Conservation (phyloP, 2,113 vertebrate genomes). For the Argyrosomus japonicus region DNA sequence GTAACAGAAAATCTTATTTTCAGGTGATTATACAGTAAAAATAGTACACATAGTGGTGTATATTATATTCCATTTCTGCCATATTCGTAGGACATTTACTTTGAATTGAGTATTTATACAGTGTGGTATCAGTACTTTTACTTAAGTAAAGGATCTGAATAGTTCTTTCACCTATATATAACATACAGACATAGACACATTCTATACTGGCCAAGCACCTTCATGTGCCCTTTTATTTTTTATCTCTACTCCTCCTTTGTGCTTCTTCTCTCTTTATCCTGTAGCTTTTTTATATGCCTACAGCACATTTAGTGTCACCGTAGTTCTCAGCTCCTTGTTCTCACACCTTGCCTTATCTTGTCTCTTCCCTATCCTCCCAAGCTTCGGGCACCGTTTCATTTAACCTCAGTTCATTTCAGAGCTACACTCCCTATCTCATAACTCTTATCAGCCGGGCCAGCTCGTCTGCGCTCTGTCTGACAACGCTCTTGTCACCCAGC, state of each 20-base stretch:
- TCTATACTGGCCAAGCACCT: not conserved
- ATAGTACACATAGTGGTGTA: too few relatives aligned
- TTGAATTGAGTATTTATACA: too few relatives aligned
- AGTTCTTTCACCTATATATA: not conserved
- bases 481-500: not conserved
- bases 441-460: slow-evolving; percentile 54
- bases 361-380: slow-evolving; percentile 4
- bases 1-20: too few relatives aligned
- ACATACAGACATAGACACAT: not conserved
- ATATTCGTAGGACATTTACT: too few relatives aligned
- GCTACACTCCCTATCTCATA: slow-evolving; percentile 42
- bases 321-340: slow-evolving; percentile 30
- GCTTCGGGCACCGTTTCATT: slow-evolving; percentile 36
- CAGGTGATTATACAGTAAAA: too few relatives aligned
- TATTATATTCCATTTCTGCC: too few relatives aligned
- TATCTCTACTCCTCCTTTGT: not conserved
- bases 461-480: slow-evolving; percentile 19
- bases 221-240: slow-evolving; percentile 26
- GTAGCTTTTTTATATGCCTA: slow-evolving; percentile 1
- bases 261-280: slow-evolving; percentile 11
- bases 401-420: slow-evolving; percentile 50
- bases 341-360: slow-evolving; percentile 52
- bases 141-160: not conserved
- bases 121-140: too few relatives aligned
- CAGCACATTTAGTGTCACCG: slow-evolving; percentile 22